Percentiles rank a stretch among this genome's conserved stretches.
phyloP scores from a whole-genome alignment of 2,888 invertebrate genomes.

The Eilema griseolum region DNA sequence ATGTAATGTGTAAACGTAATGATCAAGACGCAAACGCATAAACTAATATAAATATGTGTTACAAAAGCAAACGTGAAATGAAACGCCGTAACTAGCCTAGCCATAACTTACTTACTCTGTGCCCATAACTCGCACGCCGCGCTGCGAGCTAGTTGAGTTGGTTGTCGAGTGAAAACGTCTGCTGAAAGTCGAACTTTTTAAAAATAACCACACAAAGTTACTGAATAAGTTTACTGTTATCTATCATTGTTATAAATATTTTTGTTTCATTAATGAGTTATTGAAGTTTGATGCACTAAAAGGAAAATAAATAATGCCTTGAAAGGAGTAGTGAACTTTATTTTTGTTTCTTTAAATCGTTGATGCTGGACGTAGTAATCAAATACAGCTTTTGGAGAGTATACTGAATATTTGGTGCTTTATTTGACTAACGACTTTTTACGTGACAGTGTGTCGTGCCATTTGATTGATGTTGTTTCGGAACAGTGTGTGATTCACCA shows the following conservation, averaged over 20 bases:
- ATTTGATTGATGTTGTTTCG: constrained; percentile 35
- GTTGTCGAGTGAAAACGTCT: constrained; percentile 1
- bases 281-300: neutral
- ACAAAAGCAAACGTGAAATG: too few relatives aligned
- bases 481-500: constrained; percentile 25
- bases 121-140: too few relatives aligned
- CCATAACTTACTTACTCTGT: too few relatives aligned
- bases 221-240: constrained; percentile 12
- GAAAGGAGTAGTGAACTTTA: constrained; percentile 46
- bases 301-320: constrained; percentile 26
- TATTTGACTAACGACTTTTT: neutral
- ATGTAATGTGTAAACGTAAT: too few relatives aligned
- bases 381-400: constrained; percentile 29
- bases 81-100: too few relatives aligned
- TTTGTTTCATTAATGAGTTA: constrained; percentile 3
- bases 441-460: neutral
- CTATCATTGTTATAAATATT: constrained; percentile 5
- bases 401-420: constrained; percentile 8
- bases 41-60: too few relatives aligned
- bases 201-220: constrained; percentile 22
- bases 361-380: constrained; percentile 44
- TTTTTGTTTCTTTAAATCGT: constrained; percentile 48
- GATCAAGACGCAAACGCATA: too few relatives aligned
- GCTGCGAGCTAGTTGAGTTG: neutral
- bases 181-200: constrained; percentile 3